A percentile compares a stretch with the other conserved stretches of the same genome.
Evolutionary conservation across 2,797 vertebrate species (phyloP).

Genomic region (Ispidina lecontei): DNA sequence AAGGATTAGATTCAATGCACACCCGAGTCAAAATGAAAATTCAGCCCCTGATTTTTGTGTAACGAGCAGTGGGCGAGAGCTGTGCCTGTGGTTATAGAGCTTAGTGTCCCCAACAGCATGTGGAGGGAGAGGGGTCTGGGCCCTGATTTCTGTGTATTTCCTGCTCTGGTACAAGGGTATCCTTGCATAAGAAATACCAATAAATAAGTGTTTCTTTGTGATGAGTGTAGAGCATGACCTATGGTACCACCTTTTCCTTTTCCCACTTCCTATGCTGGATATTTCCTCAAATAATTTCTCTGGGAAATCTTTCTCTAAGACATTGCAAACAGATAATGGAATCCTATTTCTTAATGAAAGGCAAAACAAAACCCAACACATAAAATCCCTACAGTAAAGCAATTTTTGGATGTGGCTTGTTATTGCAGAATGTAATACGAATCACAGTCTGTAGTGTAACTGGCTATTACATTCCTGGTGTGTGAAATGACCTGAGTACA

Average conservation of each 20-base stretch:
- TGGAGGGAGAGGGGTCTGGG: rapidly evolving
- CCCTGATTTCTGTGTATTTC: background rate
- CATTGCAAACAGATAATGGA: background rate
- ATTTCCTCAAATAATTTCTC: background rate
- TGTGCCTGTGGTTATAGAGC: background rate
- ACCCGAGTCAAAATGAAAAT: slow-evolving; percentile 8
- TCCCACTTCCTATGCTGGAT: background rate
- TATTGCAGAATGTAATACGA: background rate
- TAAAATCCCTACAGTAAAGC: background rate
- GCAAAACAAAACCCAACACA: background rate
- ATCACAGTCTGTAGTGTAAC: background rate
- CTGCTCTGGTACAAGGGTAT: background rate
- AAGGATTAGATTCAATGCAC: slow-evolving; percentile 3
- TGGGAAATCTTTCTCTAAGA: background rate
- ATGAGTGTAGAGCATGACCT: background rate
- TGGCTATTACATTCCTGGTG: background rate
- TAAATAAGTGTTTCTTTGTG: background rate
- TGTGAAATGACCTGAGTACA: background rate
- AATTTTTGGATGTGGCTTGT: background rate
- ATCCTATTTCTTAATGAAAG: background rate
- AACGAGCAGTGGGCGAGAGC: background rate
- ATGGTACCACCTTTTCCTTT: background rate
- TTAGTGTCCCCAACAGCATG: background rate
- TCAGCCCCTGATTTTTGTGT: slow-evolving; percentile 15
- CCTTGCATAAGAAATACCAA: background rate